A percentile compares a stretch with the other conserved stretches of the same genome.
These are phyloP conservation scores for Myopa tessellatipennis DNA, from an alignment of 2,888 invertebrate species.

Conservation along the genomic window DNA sequence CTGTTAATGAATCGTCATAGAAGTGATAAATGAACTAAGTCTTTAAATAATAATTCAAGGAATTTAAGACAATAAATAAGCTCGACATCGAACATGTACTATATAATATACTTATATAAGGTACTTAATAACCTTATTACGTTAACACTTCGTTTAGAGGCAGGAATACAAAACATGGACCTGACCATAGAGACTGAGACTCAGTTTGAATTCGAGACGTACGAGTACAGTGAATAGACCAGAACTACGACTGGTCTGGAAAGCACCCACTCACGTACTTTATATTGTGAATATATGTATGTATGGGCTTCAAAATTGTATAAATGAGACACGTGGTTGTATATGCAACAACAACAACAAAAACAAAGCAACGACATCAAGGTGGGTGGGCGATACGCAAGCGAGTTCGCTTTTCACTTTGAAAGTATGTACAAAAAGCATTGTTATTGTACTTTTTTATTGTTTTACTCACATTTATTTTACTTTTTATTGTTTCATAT, in stretches of 20 bases:
- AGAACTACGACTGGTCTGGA: too few relatives aligned
- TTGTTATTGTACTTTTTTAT: too few relatives aligned
- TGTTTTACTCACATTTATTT: too few relatives aligned
- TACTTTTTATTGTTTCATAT: too few relatives aligned
- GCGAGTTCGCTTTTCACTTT: too few relatives aligned
- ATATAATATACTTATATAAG: too few relatives aligned
- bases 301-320: too few relatives aligned
- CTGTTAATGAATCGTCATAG: background rate
- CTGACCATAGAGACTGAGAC: too few relatives aligned
- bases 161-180: background rate
- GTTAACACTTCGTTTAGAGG: slow-evolving; percentile 19
- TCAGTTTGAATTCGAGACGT: too few relatives aligned
- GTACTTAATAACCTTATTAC: slow-evolving; percentile 14
- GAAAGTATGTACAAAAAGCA: too few relatives aligned
- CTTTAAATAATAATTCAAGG: slow-evolving; percentile 23
- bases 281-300: too few relatives aligned
- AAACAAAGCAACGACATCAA: background rate
- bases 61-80: slow-evolving; percentile 25
- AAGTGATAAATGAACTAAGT: slow-evolving; percentile 19
- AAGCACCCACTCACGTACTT: too few relatives aligned
- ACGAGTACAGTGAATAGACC: background rate
- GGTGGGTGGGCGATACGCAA: background rate
- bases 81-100: background rate
- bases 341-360: slow-evolving; percentile 15
- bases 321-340: background rate